These are phyloP conservation scores for Grammomys surdaster DNA, from an alignment of 2,113 vertebrate genomes.

Conservation along the genomic window DNA sequence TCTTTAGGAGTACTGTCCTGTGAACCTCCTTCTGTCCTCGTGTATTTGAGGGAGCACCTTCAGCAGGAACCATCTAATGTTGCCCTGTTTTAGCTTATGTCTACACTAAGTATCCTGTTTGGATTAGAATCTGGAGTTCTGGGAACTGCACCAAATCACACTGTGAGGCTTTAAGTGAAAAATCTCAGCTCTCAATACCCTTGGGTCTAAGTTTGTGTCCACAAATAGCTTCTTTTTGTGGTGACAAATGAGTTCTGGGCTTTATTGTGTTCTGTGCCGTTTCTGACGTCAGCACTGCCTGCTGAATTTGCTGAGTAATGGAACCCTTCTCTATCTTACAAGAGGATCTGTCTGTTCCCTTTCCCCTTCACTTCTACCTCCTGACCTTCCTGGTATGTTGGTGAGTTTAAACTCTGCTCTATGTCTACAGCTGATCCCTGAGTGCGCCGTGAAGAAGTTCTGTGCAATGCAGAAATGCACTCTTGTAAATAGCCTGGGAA, in stretches of 20 bases:
- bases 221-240: conserved; percentile 79
- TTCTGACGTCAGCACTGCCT: conserved; percentile 59
- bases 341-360: conserved; percentile 54
- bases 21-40: conserved; percentile 51
- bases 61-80: conserved; percentile 15
- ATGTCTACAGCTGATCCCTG: neutral
- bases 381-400: conserved; percentile 47
- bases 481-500: neutral
- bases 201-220: conserved; percentile 74
- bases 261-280: conserved; percentile 71
- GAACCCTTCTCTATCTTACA: conserved; percentile 49
- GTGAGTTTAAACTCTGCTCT: neutral
- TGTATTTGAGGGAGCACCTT: conserved; percentile 40
- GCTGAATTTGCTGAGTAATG: conserved; percentile 67
- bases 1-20: neutral
- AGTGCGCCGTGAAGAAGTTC: neutral
- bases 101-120: conserved; percentile 74
- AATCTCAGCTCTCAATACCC: conserved; percentile 64
- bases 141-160: conserved; percentile 77
- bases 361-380: neutral
- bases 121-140: conserved; percentile 72
- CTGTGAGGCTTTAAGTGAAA: conserved; percentile 74
- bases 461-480: neutral
- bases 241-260: conserved; percentile 71
- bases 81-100: conserved; percentile 70